phyloP scores from a whole-genome alignment of 2,888 invertebrate species.

The Agrochola litura region DNA sequence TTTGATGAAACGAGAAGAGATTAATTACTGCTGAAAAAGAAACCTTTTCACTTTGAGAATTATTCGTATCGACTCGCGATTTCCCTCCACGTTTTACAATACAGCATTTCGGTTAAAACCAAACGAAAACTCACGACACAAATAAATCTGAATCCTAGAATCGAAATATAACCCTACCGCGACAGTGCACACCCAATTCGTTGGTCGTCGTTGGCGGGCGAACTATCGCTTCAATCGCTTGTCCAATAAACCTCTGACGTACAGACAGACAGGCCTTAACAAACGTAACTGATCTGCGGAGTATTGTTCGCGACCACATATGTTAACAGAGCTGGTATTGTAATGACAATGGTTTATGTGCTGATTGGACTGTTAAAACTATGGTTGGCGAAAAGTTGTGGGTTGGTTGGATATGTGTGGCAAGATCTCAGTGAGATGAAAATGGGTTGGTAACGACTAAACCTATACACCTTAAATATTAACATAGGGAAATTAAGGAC shows the following conservation, averaged over 20 bases:
- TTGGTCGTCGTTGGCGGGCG: conserved; percentile 82
- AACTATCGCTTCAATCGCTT: conserved; percentile 84
- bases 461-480: fast-evolving
- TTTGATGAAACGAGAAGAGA: not conserved
- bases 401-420: conserved; percentile 11
- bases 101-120: conserved; percentile 22
- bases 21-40: not conserved
- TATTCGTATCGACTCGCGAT: too few species aligned
- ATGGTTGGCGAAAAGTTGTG: conserved; percentile 38
- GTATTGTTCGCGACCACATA: conserved; percentile 83
- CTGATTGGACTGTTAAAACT: conserved; percentile 63
- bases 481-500: not conserved
- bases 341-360: conserved; percentile 68
- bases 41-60: not conserved
- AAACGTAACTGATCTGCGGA: conserved; percentile 83
- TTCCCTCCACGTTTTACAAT: not conserved
- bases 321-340: conserved; percentile 65
- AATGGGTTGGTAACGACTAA: not conserved
- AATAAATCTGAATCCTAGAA: conserved; percentile 62
- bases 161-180: conserved; percentile 55
- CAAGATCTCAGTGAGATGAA: conserved; percentile 4
- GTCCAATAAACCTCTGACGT: conserved; percentile 85
- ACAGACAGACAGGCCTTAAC: conserved; percentile 83
- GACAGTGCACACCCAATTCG: conserved; percentile 58
- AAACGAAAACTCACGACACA: conserved; percentile 38